Conservation (phyloP, 2,888 invertebrate genomes). For the Strigamia transsilvanica region DNA sequence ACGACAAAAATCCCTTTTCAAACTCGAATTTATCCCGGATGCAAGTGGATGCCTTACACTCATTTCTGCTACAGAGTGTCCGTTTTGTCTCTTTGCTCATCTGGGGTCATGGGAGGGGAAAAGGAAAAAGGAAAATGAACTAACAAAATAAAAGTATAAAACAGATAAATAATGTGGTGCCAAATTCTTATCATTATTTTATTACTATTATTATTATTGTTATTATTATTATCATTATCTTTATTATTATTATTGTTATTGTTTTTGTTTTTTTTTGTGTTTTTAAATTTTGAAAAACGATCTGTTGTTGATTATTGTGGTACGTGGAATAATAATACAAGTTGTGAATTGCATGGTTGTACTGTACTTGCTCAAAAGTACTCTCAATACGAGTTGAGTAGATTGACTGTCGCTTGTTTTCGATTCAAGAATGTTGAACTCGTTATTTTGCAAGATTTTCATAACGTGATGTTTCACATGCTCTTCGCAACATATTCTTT, state of each 20-base stretch:
- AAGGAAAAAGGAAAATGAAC: not conserved
- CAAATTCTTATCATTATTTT: not conserved
- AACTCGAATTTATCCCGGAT: not conserved
- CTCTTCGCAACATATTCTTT: slow-evolving; percentile 46
- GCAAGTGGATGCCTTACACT: slow-evolving; percentile 49
- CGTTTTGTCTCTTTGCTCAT: slow-evolving; percentile 43
- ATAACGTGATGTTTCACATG: not conserved
- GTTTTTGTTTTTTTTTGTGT: not conserved
- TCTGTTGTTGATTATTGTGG: too few relatives aligned
- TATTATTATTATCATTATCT: not conserved
- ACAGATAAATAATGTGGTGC: not conserved
- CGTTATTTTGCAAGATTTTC: slow-evolving; percentile 20
- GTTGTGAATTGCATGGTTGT: slow-evolving; percentile 49
- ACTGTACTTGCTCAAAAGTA: slow-evolving; percentile 48
- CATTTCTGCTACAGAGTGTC: slow-evolving; percentile 45
- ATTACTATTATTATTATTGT: not conserved
- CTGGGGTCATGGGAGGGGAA: slow-evolving; percentile 1
- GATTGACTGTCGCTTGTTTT: not conserved
- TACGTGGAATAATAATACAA: not conserved
- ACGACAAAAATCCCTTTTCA: not conserved
- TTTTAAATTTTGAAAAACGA: not conserved
- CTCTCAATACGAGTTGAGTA: not conserved
- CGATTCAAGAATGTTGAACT: not conserved
- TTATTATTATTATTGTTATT: not conserved
- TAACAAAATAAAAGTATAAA: not conserved